Percentiles rank a stretch among this genome's conserved stretches.
phyloP scores from a whole-genome alignment of 2,797 vertebrate genomes.

The Fringilla coelebs region DNA sequence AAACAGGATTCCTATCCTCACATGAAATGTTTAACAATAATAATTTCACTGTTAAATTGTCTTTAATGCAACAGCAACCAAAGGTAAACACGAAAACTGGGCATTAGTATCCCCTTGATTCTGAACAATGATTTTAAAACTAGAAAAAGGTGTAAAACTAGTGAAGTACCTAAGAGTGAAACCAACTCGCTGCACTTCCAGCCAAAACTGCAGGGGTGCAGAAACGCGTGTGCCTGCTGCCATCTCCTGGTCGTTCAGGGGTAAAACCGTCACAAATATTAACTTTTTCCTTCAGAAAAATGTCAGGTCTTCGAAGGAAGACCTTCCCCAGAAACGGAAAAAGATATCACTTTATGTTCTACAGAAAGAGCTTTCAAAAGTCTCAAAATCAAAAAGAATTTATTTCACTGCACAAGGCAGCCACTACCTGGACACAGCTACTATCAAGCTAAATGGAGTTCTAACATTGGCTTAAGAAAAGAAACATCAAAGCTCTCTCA shows the following conservation, averaged over 20 bases:
- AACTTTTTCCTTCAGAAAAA: background rate
- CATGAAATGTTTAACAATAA: background rate
- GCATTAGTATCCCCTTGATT: background rate
- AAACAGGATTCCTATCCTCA: background rate
- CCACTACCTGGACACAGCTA: background rate
- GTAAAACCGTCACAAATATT: background rate
- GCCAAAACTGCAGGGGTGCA: background rate
- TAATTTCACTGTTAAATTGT: background rate
- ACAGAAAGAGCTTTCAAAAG: background rate
- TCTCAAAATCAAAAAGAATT: background rate
- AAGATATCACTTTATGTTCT: background rate
- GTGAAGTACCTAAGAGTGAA: rapidly evolving
- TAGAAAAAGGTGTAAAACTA: background rate
- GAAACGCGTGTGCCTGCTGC: conserved; percentile 6
- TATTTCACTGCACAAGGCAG: background rate
- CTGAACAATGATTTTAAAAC: background rate
- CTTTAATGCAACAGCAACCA: background rate
- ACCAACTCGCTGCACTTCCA: background rate
- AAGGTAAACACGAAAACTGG: background rate
- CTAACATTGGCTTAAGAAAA: background rate
- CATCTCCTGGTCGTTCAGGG: conserved; percentile 53
- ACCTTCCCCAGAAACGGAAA: background rate
- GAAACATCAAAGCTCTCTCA: background rate
- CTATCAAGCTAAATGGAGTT: background rate
- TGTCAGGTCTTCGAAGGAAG: rapidly evolving